phyloP scores from a whole-genome alignment of 1,140 invertebrate species.

The Acromyrmex heyeri region DNA sequence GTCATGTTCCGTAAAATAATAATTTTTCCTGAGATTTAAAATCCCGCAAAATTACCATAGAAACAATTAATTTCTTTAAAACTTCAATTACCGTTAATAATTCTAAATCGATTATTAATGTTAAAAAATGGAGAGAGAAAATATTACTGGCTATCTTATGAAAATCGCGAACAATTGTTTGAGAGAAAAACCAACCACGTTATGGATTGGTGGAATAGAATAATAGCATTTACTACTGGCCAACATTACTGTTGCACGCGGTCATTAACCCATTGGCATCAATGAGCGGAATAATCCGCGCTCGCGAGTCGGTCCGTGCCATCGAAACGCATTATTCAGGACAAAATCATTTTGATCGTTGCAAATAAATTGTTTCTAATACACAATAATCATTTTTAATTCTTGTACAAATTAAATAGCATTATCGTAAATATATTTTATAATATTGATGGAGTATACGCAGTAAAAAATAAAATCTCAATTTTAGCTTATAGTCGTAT shows the following conservation, averaged over 20 bases:
- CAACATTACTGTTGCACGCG: conserved; percentile 47
- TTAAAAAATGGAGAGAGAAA: background rate
- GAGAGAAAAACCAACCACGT: conserved; percentile 16
- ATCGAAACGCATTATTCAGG: conserved; percentile 14
- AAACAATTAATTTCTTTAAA: conserved; percentile 5
- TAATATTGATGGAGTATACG: background rate
- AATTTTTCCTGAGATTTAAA: background rate
- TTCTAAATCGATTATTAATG: background rate
- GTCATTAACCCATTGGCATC: conserved; percentile 48
- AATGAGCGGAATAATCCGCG: conserved; percentile 55
- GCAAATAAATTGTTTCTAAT: conserved; percentile 13
- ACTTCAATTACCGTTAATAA: background rate
- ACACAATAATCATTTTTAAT: background rate
- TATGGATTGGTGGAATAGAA: conserved; percentile 25
- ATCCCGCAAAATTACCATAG: background rate
- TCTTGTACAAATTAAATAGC: background rate
- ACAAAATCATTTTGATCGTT: background rate
- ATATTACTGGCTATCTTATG: background rate
- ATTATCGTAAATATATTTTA: background rate
- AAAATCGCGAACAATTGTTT: conserved; percentile 11
- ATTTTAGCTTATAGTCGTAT: too few relatives aligned
- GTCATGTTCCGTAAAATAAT: background rate
- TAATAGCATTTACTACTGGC: conserved; percentile 27
- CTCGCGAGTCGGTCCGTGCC: conserved; percentile 11
- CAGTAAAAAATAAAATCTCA: too few relatives aligned